phyloP scores from a whole-genome alignment of 1,140 invertebrate species.

The Pachyrhynchus sulphureomaculatus region DNA sequence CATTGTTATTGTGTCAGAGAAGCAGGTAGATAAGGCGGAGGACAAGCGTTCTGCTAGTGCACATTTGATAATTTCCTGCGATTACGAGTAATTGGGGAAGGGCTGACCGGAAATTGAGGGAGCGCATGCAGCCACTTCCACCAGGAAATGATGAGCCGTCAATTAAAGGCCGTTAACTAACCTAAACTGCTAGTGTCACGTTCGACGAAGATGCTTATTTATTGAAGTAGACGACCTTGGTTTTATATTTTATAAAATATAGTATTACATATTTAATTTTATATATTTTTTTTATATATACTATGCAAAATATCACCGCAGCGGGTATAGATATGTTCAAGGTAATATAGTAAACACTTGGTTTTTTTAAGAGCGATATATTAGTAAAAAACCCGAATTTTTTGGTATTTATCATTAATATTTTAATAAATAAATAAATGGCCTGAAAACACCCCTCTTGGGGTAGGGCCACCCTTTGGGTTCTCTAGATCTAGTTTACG shows the following conservation, averaged over 20 bases:
- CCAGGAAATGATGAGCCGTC: conserved; percentile 47
- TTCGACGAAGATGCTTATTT: background rate
- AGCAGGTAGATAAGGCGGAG: conserved; percentile 42
- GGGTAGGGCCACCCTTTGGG: too few relatives aligned
- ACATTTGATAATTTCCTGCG: conserved; percentile 48
- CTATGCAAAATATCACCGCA: too few relatives aligned
- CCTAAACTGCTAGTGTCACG: conserved; percentile 24
- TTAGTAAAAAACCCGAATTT: too few relatives aligned
- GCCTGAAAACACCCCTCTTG: too few relatives aligned
- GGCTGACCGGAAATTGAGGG: conserved; percentile 48
- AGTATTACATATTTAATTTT: too few relatives aligned
- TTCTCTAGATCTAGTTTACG: too few relatives aligned
- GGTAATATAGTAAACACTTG: too few relatives aligned
- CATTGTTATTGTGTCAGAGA: conserved; percentile 24
- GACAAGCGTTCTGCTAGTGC: conserved; percentile 41
- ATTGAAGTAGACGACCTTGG: conserved; percentile 6
- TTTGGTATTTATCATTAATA: too few relatives aligned
- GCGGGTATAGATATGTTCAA: too few relatives aligned
- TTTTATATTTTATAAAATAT: background rate
- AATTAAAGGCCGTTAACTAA: conserved; percentile 40
- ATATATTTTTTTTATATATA: too few relatives aligned
- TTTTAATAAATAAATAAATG: too few relatives aligned
- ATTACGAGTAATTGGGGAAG: conserved; percentile 46
- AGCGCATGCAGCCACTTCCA: conserved; percentile 45
- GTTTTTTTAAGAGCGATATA: too few relatives aligned